Conservation (phyloP, 1,140 invertebrate species). For the Zaprionus nigranus region DNA sequence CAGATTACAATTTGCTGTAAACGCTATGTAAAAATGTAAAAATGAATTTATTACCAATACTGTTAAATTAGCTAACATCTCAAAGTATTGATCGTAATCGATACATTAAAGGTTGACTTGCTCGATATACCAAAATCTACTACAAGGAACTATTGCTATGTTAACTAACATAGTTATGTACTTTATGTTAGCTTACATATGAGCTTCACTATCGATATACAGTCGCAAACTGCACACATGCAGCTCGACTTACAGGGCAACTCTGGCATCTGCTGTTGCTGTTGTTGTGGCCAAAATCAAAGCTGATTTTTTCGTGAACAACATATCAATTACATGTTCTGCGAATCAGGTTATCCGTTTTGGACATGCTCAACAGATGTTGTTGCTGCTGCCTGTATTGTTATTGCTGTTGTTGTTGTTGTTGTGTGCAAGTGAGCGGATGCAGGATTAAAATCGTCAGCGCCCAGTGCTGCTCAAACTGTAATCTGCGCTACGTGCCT, state of each 20-base stretch:
- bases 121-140: not conserved
- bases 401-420: slow-evolving; percentile 35
- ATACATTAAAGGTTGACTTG: not conserved
- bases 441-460: slow-evolving; percentile 46
- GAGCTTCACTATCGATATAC: not conserved
- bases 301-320: slow-evolving; percentile 62
- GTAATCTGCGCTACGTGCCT: slow-evolving; percentile 55
- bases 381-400: slow-evolving; percentile 27
- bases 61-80: too few relatives aligned
- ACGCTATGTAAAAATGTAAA: not conserved
- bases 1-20: not conserved
- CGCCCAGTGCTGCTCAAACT: slow-evolving; percentile 45
- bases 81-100: too few relatives aligned
- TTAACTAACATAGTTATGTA: not conserved
- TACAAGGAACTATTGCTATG: not conserved
- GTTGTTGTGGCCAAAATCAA: slow-evolving; percentile 24
- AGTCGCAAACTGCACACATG: not conserved
- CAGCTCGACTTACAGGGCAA: slow-evolving; percentile 35
- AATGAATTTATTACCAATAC: not conserved
- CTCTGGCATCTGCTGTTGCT: slow-evolving; percentile 11
- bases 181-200: not conserved
- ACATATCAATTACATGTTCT: slow-evolving; percentile 79
- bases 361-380: slow-evolving; percentile 68
- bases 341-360: slow-evolving; percentile 75
- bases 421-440: slow-evolving; percentile 29